phyloP scores from a whole-genome alignment of 1,140 invertebrate species.

The Drosophila takahashii region DNA sequence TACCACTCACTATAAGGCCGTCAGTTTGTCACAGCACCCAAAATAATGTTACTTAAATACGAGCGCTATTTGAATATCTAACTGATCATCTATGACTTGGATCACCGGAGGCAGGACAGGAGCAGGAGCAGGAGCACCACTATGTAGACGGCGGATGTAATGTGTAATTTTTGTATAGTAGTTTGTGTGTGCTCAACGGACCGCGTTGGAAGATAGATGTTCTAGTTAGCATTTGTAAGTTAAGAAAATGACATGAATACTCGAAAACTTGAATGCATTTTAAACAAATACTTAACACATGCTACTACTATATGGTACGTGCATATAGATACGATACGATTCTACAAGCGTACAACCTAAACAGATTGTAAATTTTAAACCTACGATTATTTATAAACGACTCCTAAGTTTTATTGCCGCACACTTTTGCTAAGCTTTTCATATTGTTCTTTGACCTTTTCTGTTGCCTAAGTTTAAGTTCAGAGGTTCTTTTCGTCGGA shows the following conservation, averaged over 20 bases:
- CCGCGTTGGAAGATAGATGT: slow-evolving; percentile 39
- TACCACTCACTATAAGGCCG: slow-evolving; percentile 37
- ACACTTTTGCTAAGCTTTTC: slow-evolving; percentile 65
- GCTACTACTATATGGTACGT: slow-evolving; percentile 33
- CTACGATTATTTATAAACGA: slow-evolving; percentile 32
- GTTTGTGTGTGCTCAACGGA: slow-evolving; percentile 59
- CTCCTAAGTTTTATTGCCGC: slow-evolving; percentile 59
- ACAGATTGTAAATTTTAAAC: slow-evolving; percentile 53
- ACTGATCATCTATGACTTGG: slow-evolving; percentile 21
- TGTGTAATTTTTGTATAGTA: slow-evolving; percentile 78
- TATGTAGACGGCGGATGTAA: slow-evolving; percentile 43
- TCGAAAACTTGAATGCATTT: slow-evolving; percentile 78
- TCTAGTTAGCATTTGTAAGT: slow-evolving; percentile 71
- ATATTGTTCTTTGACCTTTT: slow-evolving; percentile 56
- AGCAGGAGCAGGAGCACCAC: neutral
- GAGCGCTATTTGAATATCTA: slow-evolving; percentile 41
- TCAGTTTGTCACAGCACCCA: slow-evolving; percentile 72
- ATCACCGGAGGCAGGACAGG: neutral
- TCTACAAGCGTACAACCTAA: slow-evolving; percentile 23
- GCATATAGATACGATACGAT: slow-evolving; percentile 14
- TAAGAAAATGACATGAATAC: slow-evolving; percentile 79
- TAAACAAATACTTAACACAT: slow-evolving; percentile 69
- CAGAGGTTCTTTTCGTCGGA: too few species aligned
- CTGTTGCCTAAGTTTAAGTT: slow-evolving; percentile 82
- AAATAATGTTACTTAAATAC: slow-evolving; percentile 65